These are phyloP conservation scores for Neolamprologus ventralis DNA, from an alignment of 2,113 vertebrate species.

Conservation along the genomic window DNA sequence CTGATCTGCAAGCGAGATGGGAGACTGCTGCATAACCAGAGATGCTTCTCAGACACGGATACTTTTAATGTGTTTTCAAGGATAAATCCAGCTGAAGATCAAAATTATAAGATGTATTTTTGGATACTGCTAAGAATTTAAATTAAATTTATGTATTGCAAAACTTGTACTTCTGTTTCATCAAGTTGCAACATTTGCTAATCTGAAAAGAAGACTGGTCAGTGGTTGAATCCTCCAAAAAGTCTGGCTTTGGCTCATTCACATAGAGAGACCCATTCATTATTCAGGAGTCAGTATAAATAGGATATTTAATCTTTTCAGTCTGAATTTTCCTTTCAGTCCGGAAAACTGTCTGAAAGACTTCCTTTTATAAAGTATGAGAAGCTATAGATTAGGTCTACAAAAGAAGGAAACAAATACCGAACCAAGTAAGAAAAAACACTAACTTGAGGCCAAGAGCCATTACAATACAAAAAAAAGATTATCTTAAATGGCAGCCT, in stretches of 20 bases:
- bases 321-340: neutral
- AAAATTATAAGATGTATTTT: neutral
- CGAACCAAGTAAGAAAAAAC: neutral
- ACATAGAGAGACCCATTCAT: neutral
- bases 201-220: neutral
- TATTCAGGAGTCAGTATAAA: neutral
- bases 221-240: neutral
- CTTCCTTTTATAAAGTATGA: neutral
- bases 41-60: neutral
- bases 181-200: neutral
- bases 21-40: neutral
- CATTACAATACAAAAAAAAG: neutral
- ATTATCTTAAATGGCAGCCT: neutral
- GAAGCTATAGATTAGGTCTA: neutral
- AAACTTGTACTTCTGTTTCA: neutral
- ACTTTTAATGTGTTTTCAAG: neutral
- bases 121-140: neutral
- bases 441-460: neutral
- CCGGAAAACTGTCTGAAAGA: neutral
- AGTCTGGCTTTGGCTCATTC: neutral
- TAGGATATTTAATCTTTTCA: neutral
- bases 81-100: neutral
- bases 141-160: neutral
- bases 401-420: neutral
- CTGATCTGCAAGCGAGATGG: neutral